phyloP scores from a whole-genome alignment of 2,888 invertebrate species.

The Tachina grossa region DNA sequence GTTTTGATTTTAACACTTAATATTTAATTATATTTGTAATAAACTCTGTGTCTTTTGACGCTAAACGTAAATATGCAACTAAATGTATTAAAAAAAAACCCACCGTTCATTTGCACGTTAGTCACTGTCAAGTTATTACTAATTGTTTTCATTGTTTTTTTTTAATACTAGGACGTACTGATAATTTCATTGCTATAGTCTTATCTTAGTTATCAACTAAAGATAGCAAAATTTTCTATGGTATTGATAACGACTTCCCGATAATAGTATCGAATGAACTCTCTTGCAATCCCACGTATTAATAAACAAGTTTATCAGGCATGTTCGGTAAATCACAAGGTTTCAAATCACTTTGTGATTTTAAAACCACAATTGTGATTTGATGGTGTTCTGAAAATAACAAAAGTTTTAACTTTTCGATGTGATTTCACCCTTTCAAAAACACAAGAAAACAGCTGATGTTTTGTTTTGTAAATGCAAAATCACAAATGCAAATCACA shows the following conservation, averaged over 20 bases:
- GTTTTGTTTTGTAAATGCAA: too few relatives aligned
- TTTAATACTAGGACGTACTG: constrained; percentile 2
- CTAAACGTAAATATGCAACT: constrained; percentile 46
- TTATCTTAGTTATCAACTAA: constrained; percentile 35
- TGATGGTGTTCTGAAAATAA: too few relatives aligned
- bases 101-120: background rate
- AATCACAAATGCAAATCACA: too few relatives aligned
- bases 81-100: background rate
- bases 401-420: too few relatives aligned
- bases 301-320: too few relatives aligned
- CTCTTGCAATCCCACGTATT: background rate
- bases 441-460: too few relatives aligned
- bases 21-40: background rate
- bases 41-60: background rate
- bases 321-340: too few relatives aligned
- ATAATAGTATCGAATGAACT: constrained; percentile 12
- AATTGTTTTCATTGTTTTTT: constrained; percentile 11
- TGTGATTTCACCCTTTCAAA: too few relatives aligned
- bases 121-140: constrained; percentile 5
- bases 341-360: too few relatives aligned
- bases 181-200: constrained; percentile 37
- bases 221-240: background rate
- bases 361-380: too few relatives aligned
- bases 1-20: background rate
- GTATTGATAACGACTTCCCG: background rate